A percentile compares a stretch with the other conserved stretches of the same genome.
Conservation (phyloP, 1,140 invertebrate genomes). For the Lethrus apterus region DNA sequence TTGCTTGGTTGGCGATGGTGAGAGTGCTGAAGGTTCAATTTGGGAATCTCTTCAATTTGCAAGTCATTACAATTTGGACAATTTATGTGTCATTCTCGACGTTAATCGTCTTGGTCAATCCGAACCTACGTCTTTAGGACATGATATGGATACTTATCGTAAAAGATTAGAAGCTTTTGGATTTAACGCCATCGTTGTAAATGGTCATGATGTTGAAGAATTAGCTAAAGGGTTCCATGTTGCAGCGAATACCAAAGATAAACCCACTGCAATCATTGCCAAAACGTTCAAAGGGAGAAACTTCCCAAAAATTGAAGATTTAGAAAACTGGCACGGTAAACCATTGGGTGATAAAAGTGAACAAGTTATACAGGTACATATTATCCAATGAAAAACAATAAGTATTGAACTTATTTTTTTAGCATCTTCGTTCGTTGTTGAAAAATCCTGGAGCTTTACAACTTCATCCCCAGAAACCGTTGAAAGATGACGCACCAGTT, state of each 20-base stretch:
- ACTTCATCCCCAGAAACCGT: slow-evolving; percentile 55
- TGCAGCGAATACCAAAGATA: slow-evolving; percentile 66
- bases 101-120: slow-evolving; percentile 96
- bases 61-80: slow-evolving; percentile 91
- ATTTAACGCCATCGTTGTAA: slow-evolving; percentile 85
- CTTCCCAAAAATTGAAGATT: slow-evolving; percentile 84
- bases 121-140: slow-evolving; percentile 86
- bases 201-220: slow-evolving; percentile 93
- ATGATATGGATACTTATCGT: slow-evolving; percentile 85
- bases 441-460: slow-evolving; percentile 53
- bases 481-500: slow-evolving; percentile 60
- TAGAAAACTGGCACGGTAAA: slow-evolving; percentile 97
- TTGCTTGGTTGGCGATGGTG: slow-evolving; percentile 95
- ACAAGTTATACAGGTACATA: slow-evolving; percentile 65
- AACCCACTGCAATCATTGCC: slow-evolving; percentile 88
- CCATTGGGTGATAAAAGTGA: slow-evolving; percentile 77
- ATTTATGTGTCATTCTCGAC: slow-evolving; percentile 95
- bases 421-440: slow-evolving; percentile 56
- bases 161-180: slow-evolving; percentile 88
- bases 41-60: slow-evolving; percentile 98
- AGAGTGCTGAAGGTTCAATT: slow-evolving; percentile 95
- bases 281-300: slow-evolving; percentile 95
- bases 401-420: too few relatives aligned
- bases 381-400: slow-evolving; percentile 44
- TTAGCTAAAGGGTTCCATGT: slow-evolving; percentile 82